A percentile compares a stretch with the other conserved stretches of the same genome.
phyloP scores from a whole-genome alignment of 2,113 vertebrate species.

The Semicossyphus pulcher region DNA sequence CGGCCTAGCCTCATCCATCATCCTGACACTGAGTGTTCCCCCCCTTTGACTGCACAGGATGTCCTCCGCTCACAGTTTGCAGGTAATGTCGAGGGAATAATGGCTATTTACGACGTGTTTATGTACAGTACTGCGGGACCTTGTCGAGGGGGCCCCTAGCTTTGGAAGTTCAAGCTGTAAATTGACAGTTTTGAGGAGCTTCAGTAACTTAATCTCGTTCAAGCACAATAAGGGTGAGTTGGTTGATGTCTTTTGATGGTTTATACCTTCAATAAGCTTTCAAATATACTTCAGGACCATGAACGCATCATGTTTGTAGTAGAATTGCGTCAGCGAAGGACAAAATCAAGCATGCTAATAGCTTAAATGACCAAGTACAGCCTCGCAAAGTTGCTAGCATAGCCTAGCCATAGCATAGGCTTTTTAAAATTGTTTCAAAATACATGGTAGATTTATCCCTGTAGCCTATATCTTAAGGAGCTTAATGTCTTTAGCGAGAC shows the following conservation, averaged over 20 bases:
- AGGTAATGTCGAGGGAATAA: slow-evolving; percentile 53
- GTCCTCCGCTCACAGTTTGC: slow-evolving; percentile 41
- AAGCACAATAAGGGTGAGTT: slow-evolving; percentile 4
- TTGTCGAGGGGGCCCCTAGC: slow-evolving; percentile 6
- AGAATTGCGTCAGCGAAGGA: background rate
- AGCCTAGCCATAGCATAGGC: no score
- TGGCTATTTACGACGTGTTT: slow-evolving; percentile 50
- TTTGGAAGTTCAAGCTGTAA: slow-evolving; percentile 25
- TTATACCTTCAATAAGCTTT: background rate
- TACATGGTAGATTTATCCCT: no score
- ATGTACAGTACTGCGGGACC: slow-evolving; percentile 4
- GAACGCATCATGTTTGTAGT: background rate
- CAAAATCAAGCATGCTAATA: background rate
- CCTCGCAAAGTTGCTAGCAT: no score
- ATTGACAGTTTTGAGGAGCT: slow-evolving; percentile 29
- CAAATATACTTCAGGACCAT: background rate
- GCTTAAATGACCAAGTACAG: no score
- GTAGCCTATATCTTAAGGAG: no score
- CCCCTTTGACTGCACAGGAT: slow-evolving; percentile 51
- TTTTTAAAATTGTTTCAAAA: no score
- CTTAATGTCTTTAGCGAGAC: no score
- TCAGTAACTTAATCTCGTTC: slow-evolving; percentile 11
- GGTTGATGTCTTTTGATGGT: slow-evolving; percentile 12
- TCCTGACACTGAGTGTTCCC: slow-evolving; percentile 36
- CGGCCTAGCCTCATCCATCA: slow-evolving; percentile 58